Base-by-base conservation (phyloP, 1,140 invertebrate genomes). In the Heterodera schachtii region DNA sequence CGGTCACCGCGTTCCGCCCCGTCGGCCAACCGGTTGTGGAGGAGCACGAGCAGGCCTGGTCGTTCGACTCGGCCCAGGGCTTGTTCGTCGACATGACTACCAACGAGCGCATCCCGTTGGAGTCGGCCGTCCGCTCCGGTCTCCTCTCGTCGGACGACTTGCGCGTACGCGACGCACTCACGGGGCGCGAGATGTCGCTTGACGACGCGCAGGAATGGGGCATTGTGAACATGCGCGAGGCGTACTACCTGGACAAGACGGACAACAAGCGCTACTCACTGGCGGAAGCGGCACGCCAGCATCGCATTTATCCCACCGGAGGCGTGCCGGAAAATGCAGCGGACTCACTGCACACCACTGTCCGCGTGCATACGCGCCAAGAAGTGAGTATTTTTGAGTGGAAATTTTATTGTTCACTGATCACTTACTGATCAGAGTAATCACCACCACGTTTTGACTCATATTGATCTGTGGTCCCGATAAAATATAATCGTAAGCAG, bases 111-210 rank as follows among this genome's bases (percentile, higher is more conserved):
- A 91, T 95, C 19, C 93, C 93, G 1, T 85, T 96, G 1, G 92
- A 92, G 75, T 91, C 94, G 90, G 94, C 94, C 41, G 92, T 95
- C 31, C 85, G 84, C 9, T 84, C 85, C 49, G 87, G 88, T 31
- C 76, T 85, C 13, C 60, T 89, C 11, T 31, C 86, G 7, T 66
- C 81, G 19, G 88, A 89, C 60, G 88, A 89, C 69, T 73, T 94
- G 2, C 92, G 93, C 89, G 93, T 95, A 31, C 94, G 93, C 90
- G 93, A 95, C 87, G 93, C 94, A 70, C 92, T 93, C 81, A 92
- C 92, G 47, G 93, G 94, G 83, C 91, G 91, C 74, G 92, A 94
- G 57, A 83, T 95, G 73, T 90, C 93, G 7, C 91, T 94, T 47
- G 91, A 92, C 80, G 93, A 94, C 88, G 94, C 94, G 9, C 92